Conservation (phyloP, 2,113 vertebrate genomes). For the Leuciscus idus region DNA sequence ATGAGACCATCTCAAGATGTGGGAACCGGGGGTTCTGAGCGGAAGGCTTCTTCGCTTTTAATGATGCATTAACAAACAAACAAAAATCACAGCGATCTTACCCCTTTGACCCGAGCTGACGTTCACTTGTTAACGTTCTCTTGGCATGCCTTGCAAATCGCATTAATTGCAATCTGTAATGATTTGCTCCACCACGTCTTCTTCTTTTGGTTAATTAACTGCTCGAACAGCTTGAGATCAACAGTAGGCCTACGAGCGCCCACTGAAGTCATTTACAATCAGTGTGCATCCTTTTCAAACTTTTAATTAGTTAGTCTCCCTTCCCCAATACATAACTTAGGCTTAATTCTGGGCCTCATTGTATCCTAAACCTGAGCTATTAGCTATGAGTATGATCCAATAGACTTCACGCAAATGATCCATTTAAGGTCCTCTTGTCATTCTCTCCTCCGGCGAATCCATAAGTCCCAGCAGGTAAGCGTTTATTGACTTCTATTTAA, state of each 20-base stretch:
- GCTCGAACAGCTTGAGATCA: constrained; percentile 77
- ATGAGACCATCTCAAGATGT: constrained; percentile 55
- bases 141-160: constrained; percentile 55
- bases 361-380: constrained; percentile 49
- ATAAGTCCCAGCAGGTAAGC: constrained; percentile 51
- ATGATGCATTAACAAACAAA: constrained; percentile 70
- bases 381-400: constrained; percentile 38
- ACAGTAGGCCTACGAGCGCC: constrained; percentile 70
- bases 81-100: constrained; percentile 49
- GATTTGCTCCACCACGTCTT: constrained; percentile 69
- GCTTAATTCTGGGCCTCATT: constrained; percentile 51
- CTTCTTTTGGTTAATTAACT: constrained; percentile 75
- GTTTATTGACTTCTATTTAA: constrained; percentile 69
- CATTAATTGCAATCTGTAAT: constrained; percentile 78
- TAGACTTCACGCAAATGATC: constrained; percentile 45
- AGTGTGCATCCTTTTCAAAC: constrained; percentile 71
- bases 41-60: constrained; percentile 68
- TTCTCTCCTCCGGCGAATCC: constrained; percentile 44
- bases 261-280: constrained; percentile 74
- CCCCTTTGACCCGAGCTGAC: constrained; percentile 62
- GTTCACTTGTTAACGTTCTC: constrained; percentile 64
- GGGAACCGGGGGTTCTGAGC: constrained; percentile 45
- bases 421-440: constrained; percentile 48
- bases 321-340: constrained; percentile 48
- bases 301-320: constrained; percentile 73